Evolutionary conservation across 2,888 invertebrate genomes (phyloP), one percentile per base, ranked within the genome.

Genomic region (Schizaphis graminum): DNA sequence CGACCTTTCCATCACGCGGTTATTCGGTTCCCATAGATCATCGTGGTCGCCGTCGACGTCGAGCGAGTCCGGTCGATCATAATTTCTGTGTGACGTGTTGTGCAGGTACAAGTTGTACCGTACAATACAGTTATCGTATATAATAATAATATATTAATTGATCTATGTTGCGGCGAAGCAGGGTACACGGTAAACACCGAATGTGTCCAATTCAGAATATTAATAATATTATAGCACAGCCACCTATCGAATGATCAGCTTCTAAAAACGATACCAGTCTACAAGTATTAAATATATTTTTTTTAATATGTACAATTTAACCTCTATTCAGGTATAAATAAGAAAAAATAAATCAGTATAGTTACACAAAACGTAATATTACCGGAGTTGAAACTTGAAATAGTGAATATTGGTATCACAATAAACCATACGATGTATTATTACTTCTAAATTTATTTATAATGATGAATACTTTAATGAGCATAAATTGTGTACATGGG

Each of bases 21-120:
- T 53, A 89, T 84, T 77, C 61, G 87, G 87, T 92, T 92, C 87
- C 86, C 91, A 86, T 35, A 61, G 91, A 87, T 92, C 86, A 57
- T 86, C 86, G 56, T 61, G 13, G 89, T 44, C 84, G 84, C 41
- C 77, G 26, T 24, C 41, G 44, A 11, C 91, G 77, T 13, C 57
- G 57, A 77, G 35, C 57, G 3, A 24, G 44, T 44, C 85, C 56
- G 56, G 56, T 89, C 89, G 44, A 77, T 77, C 35, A 77, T 77
- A 77, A 84, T 84, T 57, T 91, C 44, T 85, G 56, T 91, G 44
- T 57, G 77, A 28, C 44, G 35, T 57, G 84, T 91, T 77, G 67
- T 47, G 16, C 86, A 47, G 47, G 77, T 77, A 77, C 77, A 47
- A 47, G 44, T 47, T 47, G 44, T 7, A 47, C 44, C 44, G 44